Conservation (phyloP, 2,888 invertebrate genomes). For the Brenthis ino region DNA sequence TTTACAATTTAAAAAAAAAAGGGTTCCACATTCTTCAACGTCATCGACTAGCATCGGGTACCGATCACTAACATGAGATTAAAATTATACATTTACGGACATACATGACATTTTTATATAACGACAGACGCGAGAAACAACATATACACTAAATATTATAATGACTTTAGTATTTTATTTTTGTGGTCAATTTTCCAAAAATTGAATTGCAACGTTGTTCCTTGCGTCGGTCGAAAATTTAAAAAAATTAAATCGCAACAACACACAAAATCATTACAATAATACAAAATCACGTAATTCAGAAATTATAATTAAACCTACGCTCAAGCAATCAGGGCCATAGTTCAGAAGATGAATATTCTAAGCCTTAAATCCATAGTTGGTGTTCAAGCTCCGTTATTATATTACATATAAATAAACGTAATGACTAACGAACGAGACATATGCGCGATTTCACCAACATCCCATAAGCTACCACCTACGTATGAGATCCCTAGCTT, state of each 20-base stretch:
- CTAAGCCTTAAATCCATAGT: constrained; percentile 7
- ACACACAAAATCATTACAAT: not conserved
- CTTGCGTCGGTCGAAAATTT: not conserved
- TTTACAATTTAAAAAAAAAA: constrained; percentile 11
- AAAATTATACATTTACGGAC: constrained; percentile 12
- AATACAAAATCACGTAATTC: not conserved
- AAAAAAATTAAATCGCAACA: constrained; percentile 1
- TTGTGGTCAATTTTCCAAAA: no score
- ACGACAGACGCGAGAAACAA: no score
- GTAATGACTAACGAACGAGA: constrained; percentile 14
- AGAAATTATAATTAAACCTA: not conserved
- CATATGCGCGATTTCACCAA: not conserved
- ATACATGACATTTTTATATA: constrained; percentile 1
- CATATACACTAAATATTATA: no score
- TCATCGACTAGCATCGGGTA: constrained; percentile 38
- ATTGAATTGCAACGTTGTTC: no score
- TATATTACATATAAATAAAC: not conserved
- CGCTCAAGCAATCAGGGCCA: no score
- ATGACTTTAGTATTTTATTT: no score
- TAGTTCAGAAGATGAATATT: not conserved
- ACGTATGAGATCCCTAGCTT: no score
- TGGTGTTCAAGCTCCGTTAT: constrained; percentile 18
- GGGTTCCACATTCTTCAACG: constrained; percentile 10
- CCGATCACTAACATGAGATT: constrained; percentile 27
- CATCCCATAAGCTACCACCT: no score